Evolutionary conservation across 2,797 vertebrate species (phyloP), one percentile per base, ranked within the genome.

Genomic region (Orestias chungarensis): DNA sequence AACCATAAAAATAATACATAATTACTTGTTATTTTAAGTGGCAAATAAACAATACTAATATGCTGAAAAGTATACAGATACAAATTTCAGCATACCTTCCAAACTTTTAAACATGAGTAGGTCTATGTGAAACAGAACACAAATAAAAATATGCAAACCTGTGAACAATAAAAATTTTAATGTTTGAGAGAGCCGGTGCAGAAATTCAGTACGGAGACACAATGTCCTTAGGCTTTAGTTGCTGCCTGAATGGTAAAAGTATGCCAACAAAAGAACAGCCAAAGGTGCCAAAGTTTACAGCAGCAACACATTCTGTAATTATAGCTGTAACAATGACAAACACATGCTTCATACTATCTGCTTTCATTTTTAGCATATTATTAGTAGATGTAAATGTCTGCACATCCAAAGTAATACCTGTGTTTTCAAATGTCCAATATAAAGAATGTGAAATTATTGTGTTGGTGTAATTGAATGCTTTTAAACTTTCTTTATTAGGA

Each of bases 171-270:
- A 54, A 54, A 25, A 6, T 54, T n/a, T 29, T 54, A 27, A 54
- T 54, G 1, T 15, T n/a, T 25, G 25, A 27, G 25, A 9, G 44
- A 47, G 46, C 3, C 1, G 3, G 18, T 47, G 8, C 46, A 47
- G 46, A 47, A 20, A 52, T 52, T 65, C 38, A 62, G 52, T 71
- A 54, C 20, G 42, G 4, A 77, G 46, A 69, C 31, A 65, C 52
- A 62, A n/a, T 71, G 38, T 74, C 69, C 50, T 81, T 47, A 68
- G 42, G 73, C 81, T 72, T 66, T 2, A 40, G 59, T 59, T 50
- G 11, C 31, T 59, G 74, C 38, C 80, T 72, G 27, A 10, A 68
- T 69, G 78, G 71, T 70, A 79, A 71, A 70, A 43, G 47, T 25
- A 29, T 50, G 67, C 61, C 64, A 49, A n/a, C 50, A 70, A 47